Conservation (phyloP, 2,797 vertebrate species). For the Fundulus diaphanus region DNA sequence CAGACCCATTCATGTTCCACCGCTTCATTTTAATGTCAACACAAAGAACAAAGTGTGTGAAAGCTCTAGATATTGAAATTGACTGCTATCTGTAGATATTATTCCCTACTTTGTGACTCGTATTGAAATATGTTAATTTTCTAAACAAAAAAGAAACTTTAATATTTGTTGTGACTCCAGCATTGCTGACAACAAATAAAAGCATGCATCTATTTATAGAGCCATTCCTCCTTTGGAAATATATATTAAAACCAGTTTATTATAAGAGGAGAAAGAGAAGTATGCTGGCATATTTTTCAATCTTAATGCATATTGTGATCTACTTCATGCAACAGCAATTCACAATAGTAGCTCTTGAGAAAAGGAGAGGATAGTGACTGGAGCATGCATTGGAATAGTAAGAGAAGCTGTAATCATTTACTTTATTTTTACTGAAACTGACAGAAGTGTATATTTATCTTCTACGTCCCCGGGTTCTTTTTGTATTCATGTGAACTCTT, state of each 20-base stretch:
- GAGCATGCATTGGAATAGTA: neutral
- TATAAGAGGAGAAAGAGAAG: neutral
- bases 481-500: neutral
- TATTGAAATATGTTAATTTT: conserved; percentile 15
- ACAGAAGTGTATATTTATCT: neutral
- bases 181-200: neutral
- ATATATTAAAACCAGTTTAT: conserved; percentile 1
- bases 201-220: neutral
- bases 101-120: neutral
- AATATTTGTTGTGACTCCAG: neutral
- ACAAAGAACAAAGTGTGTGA: neutral
- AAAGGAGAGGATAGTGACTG: neutral
- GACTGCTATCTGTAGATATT: neutral
- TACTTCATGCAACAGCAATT: neutral
- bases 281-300: neutral
- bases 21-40: neutral
- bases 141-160: neutral
- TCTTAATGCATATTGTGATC: neutral
- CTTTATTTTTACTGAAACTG: neutral
- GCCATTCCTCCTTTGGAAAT: neutral
- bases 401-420: conserved; percentile 6
- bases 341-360: neutral
- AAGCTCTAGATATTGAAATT: conserved; percentile 4
- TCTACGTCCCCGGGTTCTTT: too few species aligned
- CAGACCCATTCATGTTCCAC: neutral